A percentile compares a stretch with the other conserved stretches of the same genome.
These are phyloP conservation scores for Pammene fasciana DNA, from an alignment of 2,888 invertebrate species.

Conservation along the genomic window DNA sequence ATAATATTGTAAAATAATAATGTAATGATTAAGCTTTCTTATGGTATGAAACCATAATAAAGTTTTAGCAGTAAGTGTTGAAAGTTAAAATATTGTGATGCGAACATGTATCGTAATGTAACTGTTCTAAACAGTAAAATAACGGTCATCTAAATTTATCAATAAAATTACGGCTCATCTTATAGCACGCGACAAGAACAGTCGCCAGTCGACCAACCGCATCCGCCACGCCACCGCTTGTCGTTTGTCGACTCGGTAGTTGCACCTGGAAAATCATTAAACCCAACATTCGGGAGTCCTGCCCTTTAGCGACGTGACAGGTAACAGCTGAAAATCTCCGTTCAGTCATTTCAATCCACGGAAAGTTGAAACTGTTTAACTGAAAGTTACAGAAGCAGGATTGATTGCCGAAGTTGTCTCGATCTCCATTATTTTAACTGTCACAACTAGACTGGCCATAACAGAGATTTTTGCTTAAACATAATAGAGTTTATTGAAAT, in stretches of 20 bases:
- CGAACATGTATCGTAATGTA: too few relatives aligned
- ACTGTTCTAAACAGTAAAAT: too few relatives aligned
- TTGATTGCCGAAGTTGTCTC: background rate
- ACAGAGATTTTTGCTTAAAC: too few relatives aligned
- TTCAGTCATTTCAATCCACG: background rate
- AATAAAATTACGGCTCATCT: background rate
- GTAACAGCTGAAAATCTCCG: conserved; percentile 9
- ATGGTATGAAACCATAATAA: too few relatives aligned
- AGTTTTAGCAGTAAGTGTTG: too few relatives aligned
- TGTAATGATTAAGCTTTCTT: too few relatives aligned
- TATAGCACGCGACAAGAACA: background rate
- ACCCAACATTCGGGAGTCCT: conserved; percentile 11
- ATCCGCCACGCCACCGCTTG: conserved; percentile 13
- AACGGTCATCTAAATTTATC: background rate
- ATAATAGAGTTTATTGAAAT: too few relatives aligned
- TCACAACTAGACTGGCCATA: too few relatives aligned
- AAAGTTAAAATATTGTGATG: too few relatives aligned
- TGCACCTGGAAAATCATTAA: conserved; percentile 26
- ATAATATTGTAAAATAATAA: too few relatives aligned
- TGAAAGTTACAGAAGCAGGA: background rate
- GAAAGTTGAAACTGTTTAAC: background rate
- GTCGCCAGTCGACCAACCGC: background rate
- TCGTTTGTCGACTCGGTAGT: conserved; percentile 12
- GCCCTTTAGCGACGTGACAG: background rate
- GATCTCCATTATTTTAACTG: too few relatives aligned